Percentiles rank a stretch among this genome's conserved stretches.
phyloP scores from a whole-genome alignment of 2,797 vertebrate genomes.

The Triplophysa bombifrons region DNA sequence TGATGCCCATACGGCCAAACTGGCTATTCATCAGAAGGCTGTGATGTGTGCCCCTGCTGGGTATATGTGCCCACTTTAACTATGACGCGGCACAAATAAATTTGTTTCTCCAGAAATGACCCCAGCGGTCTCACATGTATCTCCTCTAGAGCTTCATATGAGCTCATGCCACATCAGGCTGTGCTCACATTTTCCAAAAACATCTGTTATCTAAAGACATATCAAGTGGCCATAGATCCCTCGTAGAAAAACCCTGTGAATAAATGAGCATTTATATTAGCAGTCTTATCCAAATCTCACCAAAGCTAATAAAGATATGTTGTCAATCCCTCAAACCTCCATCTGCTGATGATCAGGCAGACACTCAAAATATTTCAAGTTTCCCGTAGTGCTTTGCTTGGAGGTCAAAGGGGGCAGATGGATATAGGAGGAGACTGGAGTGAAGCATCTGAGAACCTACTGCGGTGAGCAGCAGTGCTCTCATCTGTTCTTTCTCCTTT shows the following conservation, averaged over 20 bases:
- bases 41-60: constrained; percentile 31
- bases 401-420: constrained; percentile 42
- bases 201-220: not conserved
- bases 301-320: constrained; percentile 10
- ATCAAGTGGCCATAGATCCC: not conserved
- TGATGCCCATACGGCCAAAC: not conserved
- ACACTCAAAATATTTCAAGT: constrained; percentile 52
- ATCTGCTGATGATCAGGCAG: constrained; percentile 31
- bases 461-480: constrained; percentile 35
- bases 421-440: constrained; percentile 38
- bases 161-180: not conserved
- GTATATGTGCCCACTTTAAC: constrained; percentile 9
- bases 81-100: not conserved
- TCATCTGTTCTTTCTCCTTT: constrained; percentile 33
- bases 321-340: constrained; percentile 4
- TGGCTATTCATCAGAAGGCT: constrained; percentile 34
- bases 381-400: constrained; percentile 31
- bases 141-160: not conserved
- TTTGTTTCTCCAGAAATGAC: not conserved
- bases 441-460: constrained; percentile 38
- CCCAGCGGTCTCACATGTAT: not conserved
- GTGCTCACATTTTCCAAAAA: not conserved
- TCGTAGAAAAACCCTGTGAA: too few relatives aligned
- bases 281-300: not conserved
- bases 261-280: too few relatives aligned